Evolutionary conservation across 92 coral and sea anemone species (phyloP), one percentile per base, ranked within the genome.

Genomic region (Micromussa lordhowensis): DNA sequence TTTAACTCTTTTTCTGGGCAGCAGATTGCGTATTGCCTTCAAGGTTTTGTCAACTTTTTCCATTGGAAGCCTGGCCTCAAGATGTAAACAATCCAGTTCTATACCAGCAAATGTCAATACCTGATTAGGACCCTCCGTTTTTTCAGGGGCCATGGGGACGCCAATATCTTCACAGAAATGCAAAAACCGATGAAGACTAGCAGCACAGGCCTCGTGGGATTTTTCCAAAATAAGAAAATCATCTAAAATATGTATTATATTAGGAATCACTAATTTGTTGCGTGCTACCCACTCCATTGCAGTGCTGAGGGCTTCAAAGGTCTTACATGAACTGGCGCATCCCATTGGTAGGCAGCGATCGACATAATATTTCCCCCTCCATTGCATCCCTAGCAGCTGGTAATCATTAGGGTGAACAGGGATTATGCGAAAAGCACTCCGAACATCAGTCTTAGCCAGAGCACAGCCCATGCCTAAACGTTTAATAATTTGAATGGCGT

Each of bases 81-180:
- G 73, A 14, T 74, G 13, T 17, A 76, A 22, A 44, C 88, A 68
- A 77, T 93, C 93, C 49, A 90, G 75, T 73, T 93, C 96, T 40
- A 88, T 88, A 19, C 88, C 82, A 3, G 91, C 91, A 76, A 88
- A 89, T 18, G 83, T 24, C 32, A 89, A 72, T 2, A 77, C 77
- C 17, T 40, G 83, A 5, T 82, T 31, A 28, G 93, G 93, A 40
- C 93, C 93, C 57, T 68, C 83, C n/a, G 91, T 91, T 76, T 91
- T 87, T 48, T 91, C 93, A 12, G 91, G 89, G 40, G 88, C 93
- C 80, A 90, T 86, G 71, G 90, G 87, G 59, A 86, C 87, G 4
- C 93, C 88, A 14, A 82, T 5, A 34, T 86, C 61, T 16, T 75
- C 64, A 68, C 90, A 90, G 2, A 61, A 61, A 18, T 18, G 22